Base-by-base conservation (phyloP, 2,888 invertebrate species). In the Dryadula phaetusa region DNA sequence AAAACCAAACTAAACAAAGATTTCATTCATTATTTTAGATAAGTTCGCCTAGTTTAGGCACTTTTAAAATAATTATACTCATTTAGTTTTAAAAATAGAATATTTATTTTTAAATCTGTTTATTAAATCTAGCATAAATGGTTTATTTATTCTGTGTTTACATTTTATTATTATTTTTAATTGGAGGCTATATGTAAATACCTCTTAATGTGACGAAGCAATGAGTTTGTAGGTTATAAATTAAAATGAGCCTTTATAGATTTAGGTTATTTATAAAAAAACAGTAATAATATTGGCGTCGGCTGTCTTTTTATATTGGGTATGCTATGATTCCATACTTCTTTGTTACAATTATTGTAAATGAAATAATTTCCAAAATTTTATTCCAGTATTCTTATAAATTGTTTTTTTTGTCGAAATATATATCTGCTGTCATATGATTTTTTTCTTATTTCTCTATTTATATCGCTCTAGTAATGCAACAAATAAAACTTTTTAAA, bases 1-100 rank as follows among this genome's bases (percentile, higher is more conserved):
- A 52, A 52, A 52, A 52, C 28, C 52, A 52, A 52, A 52, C n/a
- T 16, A 52, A 52, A 52, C 28, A 52, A 52, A 52, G 40, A 40
- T 40, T 56, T 37, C 40, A 22, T 56, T 10, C 16, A 25, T 56
- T 56, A 37, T 20, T 32, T 54, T 22, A 6, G 22, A 22, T 12
- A 16, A 40, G 10, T 52, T 64, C 82, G 82, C 79, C 88, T 89
- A 90, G 89, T 89, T 88, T 87, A 83, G 62, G 81, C 82, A 82
- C 86, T 86, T 87, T 90, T 90, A 90, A n/a, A 37, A 92, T 90
- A 89, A 88, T 85, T 86, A 88, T 89, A 90, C 90, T 90, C 90
- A 86, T 67, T 87, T 87, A 88, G 81, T 79, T 64, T 47, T 66
- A 71, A 88, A 87, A 12, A 37, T 56, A 56, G 56, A 56, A 56